These are phyloP conservation scores for Pterocles orientalis DNA, from an alignment of 2,113 vertebrate genomes.

Conservation along the genomic window DNA sequence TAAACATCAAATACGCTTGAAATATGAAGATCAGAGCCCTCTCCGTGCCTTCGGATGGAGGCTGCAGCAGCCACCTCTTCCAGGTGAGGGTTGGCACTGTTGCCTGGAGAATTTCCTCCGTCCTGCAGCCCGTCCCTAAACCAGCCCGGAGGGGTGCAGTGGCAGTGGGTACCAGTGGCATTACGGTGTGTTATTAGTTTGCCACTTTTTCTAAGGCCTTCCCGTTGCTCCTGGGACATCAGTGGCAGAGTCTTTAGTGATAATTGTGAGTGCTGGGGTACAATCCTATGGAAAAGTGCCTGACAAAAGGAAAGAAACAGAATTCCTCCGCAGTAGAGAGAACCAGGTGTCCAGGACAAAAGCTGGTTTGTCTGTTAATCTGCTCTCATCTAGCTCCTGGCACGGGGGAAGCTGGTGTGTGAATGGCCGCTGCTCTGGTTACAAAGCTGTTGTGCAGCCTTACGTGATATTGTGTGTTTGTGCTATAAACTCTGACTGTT, in stretches of 20 bases:
- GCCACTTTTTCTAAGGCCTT: not conserved
- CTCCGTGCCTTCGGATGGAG: not conserved
- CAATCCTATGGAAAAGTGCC: not conserved
- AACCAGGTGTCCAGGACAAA: not conserved
- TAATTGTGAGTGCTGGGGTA: not conserved
- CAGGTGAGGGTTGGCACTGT: not conserved
- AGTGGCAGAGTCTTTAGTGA: not conserved
- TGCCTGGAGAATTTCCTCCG: not conserved
- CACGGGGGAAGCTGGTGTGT: not conserved
- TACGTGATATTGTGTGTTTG: not conserved
- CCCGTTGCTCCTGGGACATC: not conserved
- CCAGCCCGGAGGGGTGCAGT: not conserved
- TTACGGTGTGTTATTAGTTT: rapidly evolving
- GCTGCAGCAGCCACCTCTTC: not conserved
- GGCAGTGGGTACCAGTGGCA: not conserved
- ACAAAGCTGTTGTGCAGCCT: not conserved
- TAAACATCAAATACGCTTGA: not conserved
- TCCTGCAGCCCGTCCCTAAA: not conserved
- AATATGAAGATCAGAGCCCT: not conserved
- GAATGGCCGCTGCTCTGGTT: not conserved
- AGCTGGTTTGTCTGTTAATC: not conserved
- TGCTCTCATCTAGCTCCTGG: not conserved
- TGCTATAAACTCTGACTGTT: conserved; percentile 59
- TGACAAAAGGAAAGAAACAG: not conserved
- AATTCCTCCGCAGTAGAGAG: not conserved